Evolutionary conservation across 2,113 vertebrate species (phyloP).

Genomic region (Tyto alba): DNA sequence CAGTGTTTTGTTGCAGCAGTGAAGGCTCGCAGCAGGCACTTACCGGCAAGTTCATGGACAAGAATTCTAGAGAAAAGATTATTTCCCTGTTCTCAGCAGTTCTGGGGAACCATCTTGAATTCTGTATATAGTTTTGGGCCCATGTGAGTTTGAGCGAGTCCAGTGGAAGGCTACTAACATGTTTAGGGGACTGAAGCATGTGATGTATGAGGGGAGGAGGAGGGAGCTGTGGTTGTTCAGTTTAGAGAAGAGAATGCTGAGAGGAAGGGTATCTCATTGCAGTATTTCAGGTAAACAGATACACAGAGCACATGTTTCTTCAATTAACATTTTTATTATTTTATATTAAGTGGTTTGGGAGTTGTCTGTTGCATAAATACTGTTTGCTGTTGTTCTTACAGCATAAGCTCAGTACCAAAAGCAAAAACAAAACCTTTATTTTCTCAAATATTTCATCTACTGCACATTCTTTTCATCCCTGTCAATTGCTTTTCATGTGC

Average conservation of each 20-base stretch:
- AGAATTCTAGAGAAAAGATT: not conserved
- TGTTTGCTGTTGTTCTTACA: not conserved
- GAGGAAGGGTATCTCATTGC: not conserved
- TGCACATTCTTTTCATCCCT: not conserved
- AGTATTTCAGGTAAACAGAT: not conserved
- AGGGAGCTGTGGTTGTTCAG: not conserved
- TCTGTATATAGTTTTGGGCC: not conserved
- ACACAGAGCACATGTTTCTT: not conserved
- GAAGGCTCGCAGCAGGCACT: not conserved
- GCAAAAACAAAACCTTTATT: fast-evolving
- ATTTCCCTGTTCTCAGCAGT: not conserved
- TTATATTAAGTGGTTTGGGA: not conserved
- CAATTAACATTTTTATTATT: not conserved
- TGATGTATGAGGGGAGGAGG: not conserved
- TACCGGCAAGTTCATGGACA: not conserved
- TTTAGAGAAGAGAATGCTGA: not conserved
- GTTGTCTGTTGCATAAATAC: not conserved
- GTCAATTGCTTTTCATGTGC: not conserved
- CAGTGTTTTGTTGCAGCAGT: not conserved
- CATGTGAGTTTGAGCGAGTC: fast-evolving
- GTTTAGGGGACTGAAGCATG: not conserved
- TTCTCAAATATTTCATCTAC: not conserved
- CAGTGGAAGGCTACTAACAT: not conserved
- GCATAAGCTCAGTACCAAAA: not conserved
- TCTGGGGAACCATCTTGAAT: not conserved